Evolutionary conservation across 2,797 vertebrate species (phyloP).

Genomic region (Pterois miles): DNA sequence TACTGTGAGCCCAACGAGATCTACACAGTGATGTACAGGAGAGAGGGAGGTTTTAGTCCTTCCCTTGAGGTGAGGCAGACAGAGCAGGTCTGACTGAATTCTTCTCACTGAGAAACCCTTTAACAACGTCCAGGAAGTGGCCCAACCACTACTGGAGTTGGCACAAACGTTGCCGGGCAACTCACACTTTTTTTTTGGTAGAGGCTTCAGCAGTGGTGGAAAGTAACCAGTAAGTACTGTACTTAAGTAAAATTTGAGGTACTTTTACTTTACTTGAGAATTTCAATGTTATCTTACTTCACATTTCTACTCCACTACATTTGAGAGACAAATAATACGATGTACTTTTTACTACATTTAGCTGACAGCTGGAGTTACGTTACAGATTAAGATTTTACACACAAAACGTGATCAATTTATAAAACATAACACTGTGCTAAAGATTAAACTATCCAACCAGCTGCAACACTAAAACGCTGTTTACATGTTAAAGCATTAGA

Average conservation of each 20-base stretch:
- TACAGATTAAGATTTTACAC: no score
- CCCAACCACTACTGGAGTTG: constrained; percentile 54
- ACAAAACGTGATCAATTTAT: no score
- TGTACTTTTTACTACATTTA: not conserved
- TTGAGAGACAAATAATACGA: no score
- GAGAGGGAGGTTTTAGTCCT: not conserved
- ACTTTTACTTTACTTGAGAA: not conserved
- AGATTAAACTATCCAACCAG: not conserved
- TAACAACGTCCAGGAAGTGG: constrained; percentile 51
- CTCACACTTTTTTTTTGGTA: constrained; percentile 15
- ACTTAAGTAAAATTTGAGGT: not conserved
- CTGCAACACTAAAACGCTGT: not conserved
- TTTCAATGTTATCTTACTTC: not conserved
- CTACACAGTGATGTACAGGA: not conserved
- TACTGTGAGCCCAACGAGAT: not conserved
- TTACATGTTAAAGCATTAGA: no score
- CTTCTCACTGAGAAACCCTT: constrained; percentile 59
- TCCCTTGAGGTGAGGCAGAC: not conserved
- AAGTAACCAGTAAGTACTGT: not conserved
- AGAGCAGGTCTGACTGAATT: constrained; percentile 39
- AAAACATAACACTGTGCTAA: no score
- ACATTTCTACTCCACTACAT: no score
- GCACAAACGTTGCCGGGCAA: constrained; percentile 52
- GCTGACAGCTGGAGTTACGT: not conserved
- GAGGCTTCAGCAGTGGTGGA: not conserved